Evolutionary conservation across 2,113 vertebrate species (phyloP).

Genomic region (Saguinus midas): DNA sequence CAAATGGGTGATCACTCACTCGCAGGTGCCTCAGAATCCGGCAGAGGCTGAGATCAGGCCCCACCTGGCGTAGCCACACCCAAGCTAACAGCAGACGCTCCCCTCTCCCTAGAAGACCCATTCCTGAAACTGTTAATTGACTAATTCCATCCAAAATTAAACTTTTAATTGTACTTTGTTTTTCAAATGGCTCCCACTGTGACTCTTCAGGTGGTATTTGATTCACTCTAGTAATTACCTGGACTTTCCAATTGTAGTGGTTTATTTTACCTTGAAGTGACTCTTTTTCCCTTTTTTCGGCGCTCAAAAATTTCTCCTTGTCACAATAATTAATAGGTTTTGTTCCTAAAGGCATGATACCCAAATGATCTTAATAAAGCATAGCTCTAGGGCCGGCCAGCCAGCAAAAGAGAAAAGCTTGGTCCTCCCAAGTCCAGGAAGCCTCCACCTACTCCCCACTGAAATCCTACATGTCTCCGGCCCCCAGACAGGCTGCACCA

Average conservation of each 20-base stretch:
- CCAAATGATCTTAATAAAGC: constrained; percentile 57
- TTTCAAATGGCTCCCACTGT: constrained; percentile 26
- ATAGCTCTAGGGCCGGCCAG: not conserved
- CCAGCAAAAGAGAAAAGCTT: not conserved
- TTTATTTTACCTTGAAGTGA: constrained; percentile 44
- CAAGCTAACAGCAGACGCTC: not conserved
- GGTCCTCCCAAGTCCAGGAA: not conserved
- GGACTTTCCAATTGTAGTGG: not conserved
- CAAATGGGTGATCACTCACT: accelerated
- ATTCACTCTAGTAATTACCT: not conserved
- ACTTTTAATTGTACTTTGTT: constrained; percentile 23
- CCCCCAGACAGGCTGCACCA: not conserved
- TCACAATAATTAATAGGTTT: constrained; percentile 67
- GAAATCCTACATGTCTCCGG: not conserved
- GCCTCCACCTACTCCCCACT: not conserved
- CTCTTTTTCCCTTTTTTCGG: not conserved
- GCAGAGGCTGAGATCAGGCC: not conserved
- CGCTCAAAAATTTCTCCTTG: constrained; percentile 50
- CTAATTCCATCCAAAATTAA: constrained; percentile 8
- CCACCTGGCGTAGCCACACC: accelerated
- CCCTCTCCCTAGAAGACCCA: not conserved
- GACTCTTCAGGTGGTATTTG: not conserved
- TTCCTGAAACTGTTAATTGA: not conserved
- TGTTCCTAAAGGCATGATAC: constrained; percentile 40
- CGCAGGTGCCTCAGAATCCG: accelerated